Evolutionary conservation across 2,888 invertebrate species (phyloP).

Genomic region (Parnassius orleans): DNA sequence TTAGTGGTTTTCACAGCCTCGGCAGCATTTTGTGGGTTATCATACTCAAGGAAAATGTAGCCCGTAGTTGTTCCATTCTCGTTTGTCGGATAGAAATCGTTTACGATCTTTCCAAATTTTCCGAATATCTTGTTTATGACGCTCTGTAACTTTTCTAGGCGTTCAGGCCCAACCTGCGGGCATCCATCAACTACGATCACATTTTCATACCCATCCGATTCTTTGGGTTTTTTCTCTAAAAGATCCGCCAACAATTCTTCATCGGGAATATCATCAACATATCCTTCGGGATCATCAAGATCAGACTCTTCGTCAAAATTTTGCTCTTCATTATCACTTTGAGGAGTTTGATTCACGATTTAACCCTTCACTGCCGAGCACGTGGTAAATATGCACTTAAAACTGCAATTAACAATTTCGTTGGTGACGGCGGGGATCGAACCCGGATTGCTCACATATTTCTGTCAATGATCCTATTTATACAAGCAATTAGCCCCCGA

Average conservation of each 20-base stretch:
- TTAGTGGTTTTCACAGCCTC: slow-evolving; percentile 94
- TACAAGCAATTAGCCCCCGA: too few relatives aligned
- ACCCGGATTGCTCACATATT: too few relatives aligned
- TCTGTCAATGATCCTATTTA: too few relatives aligned
- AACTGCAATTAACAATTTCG: too few relatives aligned
- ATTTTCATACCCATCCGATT: slow-evolving; percentile 97
- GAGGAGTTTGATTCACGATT: slow-evolving; percentile 68
- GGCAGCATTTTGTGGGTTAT: slow-evolving; percentile 89
- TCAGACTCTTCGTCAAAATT: slow-evolving; percentile 93
- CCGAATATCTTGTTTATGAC: slow-evolving; percentile 95
- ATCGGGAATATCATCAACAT: slow-evolving; percentile 93
- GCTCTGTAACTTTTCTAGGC: slow-evolving; percentile 94
- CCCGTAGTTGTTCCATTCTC: slow-evolving; percentile 94
- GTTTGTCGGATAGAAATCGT: slow-evolving; percentile 92
- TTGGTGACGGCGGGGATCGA: too few relatives aligned
- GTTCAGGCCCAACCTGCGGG: slow-evolving; percentile 95
- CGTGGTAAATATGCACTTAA: too few relatives aligned
- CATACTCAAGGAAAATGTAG: slow-evolving; percentile 96
- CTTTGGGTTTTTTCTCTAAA: slow-evolving; percentile 92
- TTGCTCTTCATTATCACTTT: slow-evolving; percentile 85
- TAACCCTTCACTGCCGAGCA: too few relatives aligned
- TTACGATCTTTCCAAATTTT: slow-evolving; percentile 91
- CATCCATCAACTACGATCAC: slow-evolving; percentile 98
- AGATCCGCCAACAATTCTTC: slow-evolving; percentile 97
- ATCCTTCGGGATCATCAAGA: slow-evolving; percentile 97